These are phyloP conservation scores for Hipparchia sbordonii DNA, from an alignment of 2,888 invertebrate genomes.

Conservation along the genomic window DNA sequence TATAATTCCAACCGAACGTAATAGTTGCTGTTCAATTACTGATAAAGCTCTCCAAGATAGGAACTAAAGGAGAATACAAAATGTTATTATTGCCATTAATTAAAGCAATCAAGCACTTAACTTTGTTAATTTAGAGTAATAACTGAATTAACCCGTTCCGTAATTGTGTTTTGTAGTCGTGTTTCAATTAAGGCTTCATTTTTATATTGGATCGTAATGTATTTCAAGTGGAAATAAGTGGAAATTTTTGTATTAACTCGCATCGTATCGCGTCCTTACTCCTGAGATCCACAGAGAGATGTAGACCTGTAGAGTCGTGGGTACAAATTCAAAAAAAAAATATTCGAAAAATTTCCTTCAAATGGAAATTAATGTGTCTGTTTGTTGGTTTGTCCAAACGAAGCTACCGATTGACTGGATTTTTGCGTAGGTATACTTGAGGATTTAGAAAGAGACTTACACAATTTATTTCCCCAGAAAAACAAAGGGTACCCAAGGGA, in stretches of 20 bases:
- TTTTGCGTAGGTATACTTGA: too few relatives aligned
- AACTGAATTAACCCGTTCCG: constrained; percentile 43
- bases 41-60: constrained; percentile 64
- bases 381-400: too few relatives aligned
- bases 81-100: constrained; percentile 54
- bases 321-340: too few relatives aligned
- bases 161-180: constrained; percentile 27
- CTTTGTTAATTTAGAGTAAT: constrained; percentile 45
- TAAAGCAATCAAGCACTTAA: constrained; percentile 45
- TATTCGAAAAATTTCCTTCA: too few relatives aligned
- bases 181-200: constrained; percentile 17
- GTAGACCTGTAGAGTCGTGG: background rate
- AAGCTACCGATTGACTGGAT: too few relatives aligned
- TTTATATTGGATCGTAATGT: constrained; percentile 24
- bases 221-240: constrained; percentile 14
- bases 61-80: constrained; percentile 58
- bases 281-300: too few relatives aligned
- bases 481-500: too few relatives aligned
- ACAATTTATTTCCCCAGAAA: too few relatives aligned
- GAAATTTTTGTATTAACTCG: too few relatives aligned
- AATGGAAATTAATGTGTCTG: too few relatives aligned
- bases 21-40: constrained; percentile 69
- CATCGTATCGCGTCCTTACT: too few relatives aligned
- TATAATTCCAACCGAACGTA: constrained; percentile 63
- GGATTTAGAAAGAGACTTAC: too few relatives aligned